These are phyloP conservation scores for Intellagama lesueurii DNA, from an alignment of 2,797 vertebrate genomes.

Conservation along the genomic window DNA sequence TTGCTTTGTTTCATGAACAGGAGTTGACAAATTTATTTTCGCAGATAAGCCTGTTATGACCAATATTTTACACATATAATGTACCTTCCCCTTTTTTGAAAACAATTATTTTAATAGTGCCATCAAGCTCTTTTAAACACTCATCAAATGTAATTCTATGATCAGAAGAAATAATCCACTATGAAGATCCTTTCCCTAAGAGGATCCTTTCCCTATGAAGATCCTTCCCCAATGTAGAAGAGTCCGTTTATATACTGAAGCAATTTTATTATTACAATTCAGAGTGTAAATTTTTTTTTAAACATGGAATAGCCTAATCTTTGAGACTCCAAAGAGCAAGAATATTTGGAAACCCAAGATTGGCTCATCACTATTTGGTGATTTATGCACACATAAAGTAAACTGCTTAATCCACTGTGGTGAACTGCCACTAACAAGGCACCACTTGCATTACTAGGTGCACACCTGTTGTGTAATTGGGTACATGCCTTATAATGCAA, in stretches of 20 bases:
- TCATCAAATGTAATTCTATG: background rate
- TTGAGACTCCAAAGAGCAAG: no score
- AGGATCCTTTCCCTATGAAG: constrained; percentile 31
- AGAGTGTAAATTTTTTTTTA: background rate
- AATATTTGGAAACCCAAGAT: background rate
- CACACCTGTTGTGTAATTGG: no score
- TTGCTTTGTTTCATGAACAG: background rate
- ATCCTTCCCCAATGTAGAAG: constrained; percentile 21
- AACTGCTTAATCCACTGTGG: no score
- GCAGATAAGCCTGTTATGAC: background rate
- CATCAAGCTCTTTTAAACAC: background rate
- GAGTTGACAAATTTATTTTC: background rate
- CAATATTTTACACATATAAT: background rate
- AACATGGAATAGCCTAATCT: background rate
- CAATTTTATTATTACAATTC: constrained; percentile 28
- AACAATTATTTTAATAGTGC: background rate
- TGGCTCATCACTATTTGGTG: no score
- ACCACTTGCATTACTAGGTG: no score
- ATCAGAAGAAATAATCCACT: background rate
- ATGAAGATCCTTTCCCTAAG: background rate
- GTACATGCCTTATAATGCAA: no score
- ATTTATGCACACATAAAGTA: no score
- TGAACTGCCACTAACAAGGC: no score
- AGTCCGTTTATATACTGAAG: constrained; percentile 37
- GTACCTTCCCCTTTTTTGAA: no score